phyloP scores from a whole-genome alignment of 2,797 vertebrate species.

The Neopelma chrysocephalum region DNA sequence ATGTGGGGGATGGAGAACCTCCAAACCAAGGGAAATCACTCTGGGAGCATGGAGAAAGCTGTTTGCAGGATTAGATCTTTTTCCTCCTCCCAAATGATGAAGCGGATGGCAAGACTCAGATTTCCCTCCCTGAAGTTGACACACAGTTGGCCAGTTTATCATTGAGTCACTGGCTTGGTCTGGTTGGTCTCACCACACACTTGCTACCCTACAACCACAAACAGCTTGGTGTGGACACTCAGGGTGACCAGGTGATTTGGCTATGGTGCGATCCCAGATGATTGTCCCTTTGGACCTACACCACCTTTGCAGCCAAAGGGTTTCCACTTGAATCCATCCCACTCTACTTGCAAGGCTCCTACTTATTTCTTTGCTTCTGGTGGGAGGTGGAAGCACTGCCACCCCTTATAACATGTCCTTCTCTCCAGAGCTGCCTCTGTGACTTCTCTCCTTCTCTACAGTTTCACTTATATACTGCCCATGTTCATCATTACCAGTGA shows the following conservation, averaged over 20 bases:
- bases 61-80: neutral
- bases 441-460: neutral
- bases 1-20: neutral
- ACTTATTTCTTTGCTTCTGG: neutral
- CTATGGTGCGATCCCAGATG: neutral
- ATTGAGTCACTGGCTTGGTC: neutral
- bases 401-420: neutral
- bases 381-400: neutral
- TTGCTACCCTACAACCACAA: rapidly evolving
- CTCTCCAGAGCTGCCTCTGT: neutral
- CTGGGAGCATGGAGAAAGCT: neutral
- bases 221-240: neutral
- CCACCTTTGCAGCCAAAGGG: neutral
- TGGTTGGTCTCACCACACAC: neutral
- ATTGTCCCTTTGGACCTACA: neutral
- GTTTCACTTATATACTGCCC: neutral
- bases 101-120: neutral
- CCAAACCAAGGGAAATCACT: neutral
- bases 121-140: neutral
- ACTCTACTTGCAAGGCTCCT: neutral
- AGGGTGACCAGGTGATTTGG: neutral
- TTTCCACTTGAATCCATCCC: neutral
- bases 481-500: neutral
- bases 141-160: neutral
- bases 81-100: neutral